Evolutionary conservation across 2,888 invertebrate genomes (phyloP), one percentile per base, ranked within the genome.

Genomic region (Lepidocyrtinus sp.): DNA sequence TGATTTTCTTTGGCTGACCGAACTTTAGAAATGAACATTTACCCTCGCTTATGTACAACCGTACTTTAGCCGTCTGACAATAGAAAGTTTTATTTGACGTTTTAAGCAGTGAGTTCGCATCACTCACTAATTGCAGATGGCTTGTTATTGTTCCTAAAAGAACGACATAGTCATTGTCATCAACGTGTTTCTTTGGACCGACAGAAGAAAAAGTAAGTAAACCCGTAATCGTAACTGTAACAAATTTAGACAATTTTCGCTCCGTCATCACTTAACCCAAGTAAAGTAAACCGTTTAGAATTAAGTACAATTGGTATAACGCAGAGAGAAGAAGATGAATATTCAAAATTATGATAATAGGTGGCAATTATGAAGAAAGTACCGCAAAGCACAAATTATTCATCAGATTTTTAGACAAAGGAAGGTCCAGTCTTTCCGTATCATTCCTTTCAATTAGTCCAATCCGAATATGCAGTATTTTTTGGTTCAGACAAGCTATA

Each of bases 61-160:
- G n/a, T n/a, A 36, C 36, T 5, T 69, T 59, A 24, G 62, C 46
- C 63, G 19, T 59, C 62, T 75, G 75, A 75, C 75, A 75, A 75
- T 75, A 46, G 63, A 68, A 68, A 75, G 68, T 81, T 76, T 70
- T 77, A 73, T 81, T 81, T 81, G 81, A 81, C 81, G 61, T 75
- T 75, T 75, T 55, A 27, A 59, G 22, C 26, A 50, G 74, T 50
- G 50, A 45, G 65, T 61, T 80, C 65, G 67, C 62, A 67, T 70
- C 22, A 36, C 22, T 50, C n/a, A 65, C 81, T 81, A 81, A 81
- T 81, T 81, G 76, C 63, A 71, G 74, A 72, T 76, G 75, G 50
- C 69, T 75, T 75, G 61, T 75, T 68, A 69, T 69, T 75, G 69
- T 68, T 68, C 36, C 36, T 36, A 5, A 5, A 36, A 36, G 36